These are phyloP conservation scores for Chironex yamaguchii DNA, from an alignment of 30 jellyfish, hydroid and myxozoan genomes.

Conservation along the genomic window DNA sequence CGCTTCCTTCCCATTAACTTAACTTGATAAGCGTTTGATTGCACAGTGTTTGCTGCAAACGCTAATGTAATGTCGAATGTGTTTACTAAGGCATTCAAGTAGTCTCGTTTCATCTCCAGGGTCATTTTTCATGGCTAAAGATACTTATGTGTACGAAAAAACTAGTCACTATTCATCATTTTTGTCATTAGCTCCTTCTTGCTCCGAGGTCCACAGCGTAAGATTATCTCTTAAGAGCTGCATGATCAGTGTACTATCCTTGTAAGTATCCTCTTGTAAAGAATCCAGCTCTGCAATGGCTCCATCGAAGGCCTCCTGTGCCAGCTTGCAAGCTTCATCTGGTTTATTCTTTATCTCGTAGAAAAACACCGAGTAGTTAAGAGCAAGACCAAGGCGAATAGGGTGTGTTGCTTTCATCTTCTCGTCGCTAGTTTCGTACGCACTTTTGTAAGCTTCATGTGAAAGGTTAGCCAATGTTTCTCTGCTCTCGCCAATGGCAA, in stretches of 20 bases:
- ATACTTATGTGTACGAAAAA: not conserved
- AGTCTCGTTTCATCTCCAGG: too few relatives aligned
- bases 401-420: constrained; percentile 88
- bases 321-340: constrained; percentile 91
- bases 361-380: constrained; percentile 92
- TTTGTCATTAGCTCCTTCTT: constrained; percentile 58
- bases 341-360: constrained; percentile 91
- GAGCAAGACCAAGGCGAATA: constrained; percentile 95
- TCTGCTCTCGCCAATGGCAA: constrained; percentile 54
- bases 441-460: constrained; percentile 86
- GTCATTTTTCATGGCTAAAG: too few relatives aligned
- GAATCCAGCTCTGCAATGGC: constrained; percentile 96
- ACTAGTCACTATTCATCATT: constrained; percentile 39
- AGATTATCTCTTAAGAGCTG: constrained; percentile 98
- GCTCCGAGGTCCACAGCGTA: constrained; percentile 95
- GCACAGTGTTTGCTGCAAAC: too few relatives aligned
- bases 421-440: constrained; percentile 67
- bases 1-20: too few relatives aligned
- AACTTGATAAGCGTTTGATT: too few relatives aligned
- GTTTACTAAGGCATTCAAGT: too few relatives aligned
- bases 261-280: constrained; percentile 93
- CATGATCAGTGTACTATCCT: constrained; percentile 98
- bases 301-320: constrained; percentile 95
- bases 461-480: constrained; percentile 71
- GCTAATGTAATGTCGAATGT: too few relatives aligned